phyloP scores from a whole-genome alignment of 2,888 invertebrate species.

The Phengaris arion region DNA sequence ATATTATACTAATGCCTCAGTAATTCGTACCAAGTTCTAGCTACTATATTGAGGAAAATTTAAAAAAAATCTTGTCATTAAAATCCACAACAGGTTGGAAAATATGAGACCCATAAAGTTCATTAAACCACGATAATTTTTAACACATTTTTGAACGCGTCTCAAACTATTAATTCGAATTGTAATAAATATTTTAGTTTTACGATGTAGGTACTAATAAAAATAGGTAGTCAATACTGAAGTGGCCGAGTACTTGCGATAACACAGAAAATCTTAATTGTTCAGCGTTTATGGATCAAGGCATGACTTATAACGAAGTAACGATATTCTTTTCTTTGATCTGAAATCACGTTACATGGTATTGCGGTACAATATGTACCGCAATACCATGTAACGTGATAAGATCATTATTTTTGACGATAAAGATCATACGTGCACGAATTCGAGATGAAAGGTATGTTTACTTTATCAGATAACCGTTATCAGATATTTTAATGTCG shows the following conservation, averaged over 20 bases:
- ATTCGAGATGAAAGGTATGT: neutral
- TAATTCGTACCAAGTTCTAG: neutral
- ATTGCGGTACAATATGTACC: neutral
- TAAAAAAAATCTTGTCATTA: neutral
- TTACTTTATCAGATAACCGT: slow-evolving; percentile 22
- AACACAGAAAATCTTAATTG: slow-evolving; percentile 5
- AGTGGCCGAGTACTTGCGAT: neutral
- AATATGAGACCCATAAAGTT: neutral
- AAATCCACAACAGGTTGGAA: neutral
- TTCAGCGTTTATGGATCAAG: neutral
- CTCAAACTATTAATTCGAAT: neutral
- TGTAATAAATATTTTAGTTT: neutral
- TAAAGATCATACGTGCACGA: neutral
- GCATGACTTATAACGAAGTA: neutral
- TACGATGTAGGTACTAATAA: neutral
- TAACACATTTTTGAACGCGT: neutral
- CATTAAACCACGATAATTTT: neutral
- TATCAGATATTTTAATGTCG: neutral
- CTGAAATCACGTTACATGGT: too few relatives aligned
- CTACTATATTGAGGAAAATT: neutral
- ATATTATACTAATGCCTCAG: neutral
- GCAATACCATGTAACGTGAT: neutral
- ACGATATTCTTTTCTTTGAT: neutral
- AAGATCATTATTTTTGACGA: neutral
- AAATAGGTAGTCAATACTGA: neutral